Percentiles rank a stretch among this genome's conserved stretches.
These are phyloP conservation scores for Actinernus sp. DNA, from an alignment of 92 coral and sea anemone genomes.

Conservation along the genomic window DNA sequence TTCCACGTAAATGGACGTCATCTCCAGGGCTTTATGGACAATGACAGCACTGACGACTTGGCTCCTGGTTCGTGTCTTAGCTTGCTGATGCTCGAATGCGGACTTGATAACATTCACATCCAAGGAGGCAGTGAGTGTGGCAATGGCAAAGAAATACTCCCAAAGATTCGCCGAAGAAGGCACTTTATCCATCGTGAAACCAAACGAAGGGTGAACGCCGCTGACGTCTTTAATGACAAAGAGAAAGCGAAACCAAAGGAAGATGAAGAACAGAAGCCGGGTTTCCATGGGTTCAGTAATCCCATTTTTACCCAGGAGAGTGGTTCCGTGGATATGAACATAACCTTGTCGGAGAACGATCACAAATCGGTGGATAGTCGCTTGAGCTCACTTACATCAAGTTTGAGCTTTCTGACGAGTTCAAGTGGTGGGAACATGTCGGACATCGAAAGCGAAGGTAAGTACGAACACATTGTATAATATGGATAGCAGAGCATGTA, in stretches of 20 bases:
- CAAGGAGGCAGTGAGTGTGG: conserved; percentile 90
- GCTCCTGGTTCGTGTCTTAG: conserved; percentile 52
- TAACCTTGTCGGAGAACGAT: conserved; percentile 32
- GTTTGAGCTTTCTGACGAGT: conserved; percentile 51
- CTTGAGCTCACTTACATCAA: conserved; percentile 83
- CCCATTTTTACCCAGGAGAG: conserved; percentile 66
- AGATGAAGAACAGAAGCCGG: background rate
- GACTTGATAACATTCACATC: conserved; percentile 81
- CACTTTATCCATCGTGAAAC: conserved; percentile 6
- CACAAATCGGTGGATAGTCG: conserved; percentile 58
- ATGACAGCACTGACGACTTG: conserved; percentile 50
- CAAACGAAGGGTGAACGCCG: conserved; percentile 1
- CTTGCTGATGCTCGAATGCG: conserved; percentile 92
- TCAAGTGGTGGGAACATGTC: conserved; percentile 86
- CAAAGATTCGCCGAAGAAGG: conserved; percentile 63
- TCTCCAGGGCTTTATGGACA: conserved; percentile 60
- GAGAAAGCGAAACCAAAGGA: background rate
- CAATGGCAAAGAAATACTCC: conserved; percentile 68
- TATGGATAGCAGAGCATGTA: background rate
- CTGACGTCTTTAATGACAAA: background rate
- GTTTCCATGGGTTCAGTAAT: conserved; percentile 69
- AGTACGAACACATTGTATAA: background rate
- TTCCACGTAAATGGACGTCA: conserved; percentile 77
- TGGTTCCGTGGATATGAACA: conserved; percentile 35
- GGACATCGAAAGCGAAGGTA: conserved; percentile 91